Evolutionary conservation across 2,113 vertebrate species (phyloP).

Genomic region (Leucopsar rothschildi): DNA sequence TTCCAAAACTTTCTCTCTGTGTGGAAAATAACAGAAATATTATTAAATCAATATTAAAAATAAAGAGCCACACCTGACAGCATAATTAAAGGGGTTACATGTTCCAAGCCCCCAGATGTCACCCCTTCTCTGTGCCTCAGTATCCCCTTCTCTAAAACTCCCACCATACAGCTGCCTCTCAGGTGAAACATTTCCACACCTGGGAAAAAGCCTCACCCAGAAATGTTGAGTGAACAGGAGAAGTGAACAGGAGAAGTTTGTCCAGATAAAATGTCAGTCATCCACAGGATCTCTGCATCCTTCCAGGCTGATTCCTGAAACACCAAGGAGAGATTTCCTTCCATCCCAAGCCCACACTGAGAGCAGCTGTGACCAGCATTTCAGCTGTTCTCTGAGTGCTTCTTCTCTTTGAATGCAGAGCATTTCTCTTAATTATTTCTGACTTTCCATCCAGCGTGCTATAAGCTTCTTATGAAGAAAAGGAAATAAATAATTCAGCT

Average conservation of each 20-base stretch:
- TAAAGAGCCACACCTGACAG: background rate
- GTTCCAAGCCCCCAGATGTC: background rate
- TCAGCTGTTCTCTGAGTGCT: background rate
- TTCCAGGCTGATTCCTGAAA: background rate
- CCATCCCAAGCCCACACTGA: background rate
- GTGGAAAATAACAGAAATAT: background rate
- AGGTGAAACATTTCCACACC: background rate
- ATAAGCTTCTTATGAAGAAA: slow-evolving; percentile 69
- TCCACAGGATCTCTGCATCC: background rate
- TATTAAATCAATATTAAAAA: background rate
- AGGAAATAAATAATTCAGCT: slow-evolving; percentile 71
- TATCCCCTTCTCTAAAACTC: background rate
- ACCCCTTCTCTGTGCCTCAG: background rate
- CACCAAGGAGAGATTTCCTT: background rate
- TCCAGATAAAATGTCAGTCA: background rate
- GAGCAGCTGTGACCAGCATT: background rate
- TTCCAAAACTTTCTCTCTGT: background rate
- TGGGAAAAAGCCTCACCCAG: background rate
- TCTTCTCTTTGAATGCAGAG: slow-evolving; percentile 22
- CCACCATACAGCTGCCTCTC: background rate
- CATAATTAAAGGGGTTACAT: background rate
- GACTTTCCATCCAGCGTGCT: slow-evolving; percentile 61
- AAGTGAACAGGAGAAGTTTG: background rate
- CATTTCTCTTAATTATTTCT: slow-evolving; percentile 67
- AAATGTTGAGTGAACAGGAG: background rate